Evolutionary conservation across 2,113 vertebrate genomes (phyloP).

Genomic region (Tragelaphus buxtoni): DNA sequence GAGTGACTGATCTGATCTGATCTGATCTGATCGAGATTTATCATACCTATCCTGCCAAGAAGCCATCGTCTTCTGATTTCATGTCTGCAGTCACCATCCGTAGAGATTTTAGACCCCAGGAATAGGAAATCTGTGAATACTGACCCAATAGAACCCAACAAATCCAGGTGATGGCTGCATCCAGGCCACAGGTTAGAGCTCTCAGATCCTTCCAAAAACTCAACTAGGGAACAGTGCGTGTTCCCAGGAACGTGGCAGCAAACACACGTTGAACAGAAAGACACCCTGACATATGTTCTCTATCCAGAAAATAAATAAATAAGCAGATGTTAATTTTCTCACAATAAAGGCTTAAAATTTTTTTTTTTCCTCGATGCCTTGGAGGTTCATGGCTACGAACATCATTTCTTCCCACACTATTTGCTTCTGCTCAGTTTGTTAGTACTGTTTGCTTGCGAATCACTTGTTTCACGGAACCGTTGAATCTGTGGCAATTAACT

Average conservation of each 20-base stretch:
- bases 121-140: background rate
- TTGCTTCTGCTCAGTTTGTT: background rate
- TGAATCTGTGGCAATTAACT: constrained; percentile 35
- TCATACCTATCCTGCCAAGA: background rate
- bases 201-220: background rate
- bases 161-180: background rate
- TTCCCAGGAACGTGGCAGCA: rapidly evolving
- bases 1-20: too few relatives aligned
- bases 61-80: background rate
- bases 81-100: background rate
- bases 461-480: constrained; percentile 32
- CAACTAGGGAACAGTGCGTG: too few relatives aligned
- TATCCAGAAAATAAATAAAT: background rate
- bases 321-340: background rate
- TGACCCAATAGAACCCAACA: background rate
- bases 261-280: background rate
- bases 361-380: background rate
- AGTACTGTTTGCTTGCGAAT: background rate
- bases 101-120: background rate
- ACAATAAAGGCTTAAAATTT: background rate
- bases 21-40: background rate
- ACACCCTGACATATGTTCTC: background rate
- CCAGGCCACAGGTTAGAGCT: background rate
- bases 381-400: background rate
- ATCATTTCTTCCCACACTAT: background rate